phyloP scores from a whole-genome alignment of 1,140 invertebrate species.

The Micrasema minimum region DNA sequence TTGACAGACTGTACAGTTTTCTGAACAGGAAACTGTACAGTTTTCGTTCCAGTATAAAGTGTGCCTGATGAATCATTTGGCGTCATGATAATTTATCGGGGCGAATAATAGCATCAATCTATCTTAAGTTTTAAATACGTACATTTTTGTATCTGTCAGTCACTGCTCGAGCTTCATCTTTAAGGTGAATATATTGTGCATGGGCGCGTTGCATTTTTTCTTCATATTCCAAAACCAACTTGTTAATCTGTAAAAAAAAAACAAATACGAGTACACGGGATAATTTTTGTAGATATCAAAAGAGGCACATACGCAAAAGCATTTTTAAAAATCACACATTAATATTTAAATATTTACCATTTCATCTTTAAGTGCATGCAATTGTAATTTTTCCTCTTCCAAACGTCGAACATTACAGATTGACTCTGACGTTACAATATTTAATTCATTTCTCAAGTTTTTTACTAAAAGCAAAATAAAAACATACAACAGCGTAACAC shows the following conservation, averaged over 20 bases:
- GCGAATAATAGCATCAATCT: no score
- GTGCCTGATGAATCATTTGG: no score
- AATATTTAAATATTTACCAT: conserved; percentile 25
- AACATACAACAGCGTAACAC: not conserved
- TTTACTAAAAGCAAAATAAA: not conserved
- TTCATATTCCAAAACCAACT: conserved; percentile 64
- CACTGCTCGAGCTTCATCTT: conserved; percentile 58
- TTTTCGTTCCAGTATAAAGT: no score
- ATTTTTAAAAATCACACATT: not conserved
- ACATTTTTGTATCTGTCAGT: conserved; percentile 49
- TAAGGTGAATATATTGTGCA: conserved; percentile 57
- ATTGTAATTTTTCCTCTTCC: conserved; percentile 30
- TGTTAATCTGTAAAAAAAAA: conserved; percentile 57
- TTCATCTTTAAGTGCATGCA: conserved; percentile 40
- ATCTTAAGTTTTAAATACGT: not conserved
- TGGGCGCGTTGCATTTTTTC: conserved; percentile 61
- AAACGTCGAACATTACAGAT: conserved; percentile 23
- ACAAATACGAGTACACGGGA: no score
- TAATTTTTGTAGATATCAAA: no score
- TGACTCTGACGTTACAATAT: conserved; percentile 20
- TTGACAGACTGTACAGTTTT: no score
- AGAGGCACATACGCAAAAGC: no score
- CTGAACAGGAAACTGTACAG: no score
- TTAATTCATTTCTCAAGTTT: conserved; percentile 39
- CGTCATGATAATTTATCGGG: no score